Evolutionary conservation across 2,113 vertebrate species (phyloP).

Genomic region (Trichechus manatus): DNA sequence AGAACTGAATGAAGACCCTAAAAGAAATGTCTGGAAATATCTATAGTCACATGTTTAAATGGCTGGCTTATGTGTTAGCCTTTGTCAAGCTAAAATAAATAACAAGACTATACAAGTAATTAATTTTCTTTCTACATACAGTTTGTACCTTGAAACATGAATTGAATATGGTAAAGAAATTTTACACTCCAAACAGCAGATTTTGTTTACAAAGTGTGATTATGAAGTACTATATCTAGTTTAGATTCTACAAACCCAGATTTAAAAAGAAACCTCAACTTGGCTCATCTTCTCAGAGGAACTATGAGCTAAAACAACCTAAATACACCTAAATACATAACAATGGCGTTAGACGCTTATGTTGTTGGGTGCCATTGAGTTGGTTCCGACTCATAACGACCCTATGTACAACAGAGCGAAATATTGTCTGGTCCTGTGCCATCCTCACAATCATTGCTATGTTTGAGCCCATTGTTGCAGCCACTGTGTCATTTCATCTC

Average conservation of each 20-base stretch:
- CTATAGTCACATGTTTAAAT: not conserved
- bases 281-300: not conserved
- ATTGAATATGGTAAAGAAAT: not conserved
- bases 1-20: not conserved
- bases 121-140: not conserved
- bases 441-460: too few relatives aligned
- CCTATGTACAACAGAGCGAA: too few relatives aligned
- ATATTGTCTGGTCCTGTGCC: too few relatives aligned
- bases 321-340: not conserved
- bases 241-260: not conserved
- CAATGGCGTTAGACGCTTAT: not conserved
- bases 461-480: too few relatives aligned
- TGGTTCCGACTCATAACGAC: too few relatives aligned
- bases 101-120: not conserved
- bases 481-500: too few relatives aligned
- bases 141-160: not conserved
- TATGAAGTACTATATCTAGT: not conserved
- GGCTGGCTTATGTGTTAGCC: not conserved
- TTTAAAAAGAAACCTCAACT: not conserved
- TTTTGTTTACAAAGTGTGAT: not conserved
- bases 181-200: not conserved
- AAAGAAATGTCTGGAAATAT: not conserved
- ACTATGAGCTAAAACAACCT: not conserved
- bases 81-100: not conserved
- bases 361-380: too few relatives aligned